Base-by-base conservation (phyloP, 2,797 vertebrate species). In the Heterohyrax brucei region DNA sequence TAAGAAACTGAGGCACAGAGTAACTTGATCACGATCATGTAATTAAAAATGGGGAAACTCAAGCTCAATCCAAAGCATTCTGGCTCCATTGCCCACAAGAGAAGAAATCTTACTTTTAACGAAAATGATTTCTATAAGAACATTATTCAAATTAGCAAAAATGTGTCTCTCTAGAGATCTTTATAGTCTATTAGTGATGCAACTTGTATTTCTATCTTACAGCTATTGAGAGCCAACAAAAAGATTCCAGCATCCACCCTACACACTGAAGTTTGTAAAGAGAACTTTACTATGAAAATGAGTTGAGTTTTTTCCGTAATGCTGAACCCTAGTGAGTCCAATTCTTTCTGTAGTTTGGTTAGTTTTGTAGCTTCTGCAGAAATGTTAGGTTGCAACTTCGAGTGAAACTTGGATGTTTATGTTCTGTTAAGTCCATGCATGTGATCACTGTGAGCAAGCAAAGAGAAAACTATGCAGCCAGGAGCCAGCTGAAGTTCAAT, bases 401-500 rank as follows among this genome's bases (percentile, higher is more conserved):
- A 86, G 5, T 56, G 30, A 30, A 68, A 78, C 12, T 48, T 92
- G 61, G 5, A 18, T 44, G 30, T 80, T 64, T 92, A 75, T 56
- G 21, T 7, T 4, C 48, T 9, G 28, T 24, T 84, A 9, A 89
- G 9, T 59, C 75, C 10, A 59, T 8, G 1, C 28, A 26, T 73
- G 75, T 61, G 79, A 77, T 90, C 48, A 3, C 72, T 87, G 48
- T 68, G 80, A 78, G n/a, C 30, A 84, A 83, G 14, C 21, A n/a
- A 91, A 90, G 26, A 92, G n/a, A 80, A 93, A 95, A 53, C 61
- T 64, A 9, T 76, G 21, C 33, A 68, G n/a, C 82, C 33, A 92
- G 79, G 39, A 90, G 80, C 56, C 61, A 85, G 83, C 72, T 44
- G 28, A 86, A 48, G 28, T 91, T 87, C 85, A 92, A 33, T 62